Conservation (phyloP, 2,888 invertebrate genomes). For the Phymatocera aterrima region DNA sequence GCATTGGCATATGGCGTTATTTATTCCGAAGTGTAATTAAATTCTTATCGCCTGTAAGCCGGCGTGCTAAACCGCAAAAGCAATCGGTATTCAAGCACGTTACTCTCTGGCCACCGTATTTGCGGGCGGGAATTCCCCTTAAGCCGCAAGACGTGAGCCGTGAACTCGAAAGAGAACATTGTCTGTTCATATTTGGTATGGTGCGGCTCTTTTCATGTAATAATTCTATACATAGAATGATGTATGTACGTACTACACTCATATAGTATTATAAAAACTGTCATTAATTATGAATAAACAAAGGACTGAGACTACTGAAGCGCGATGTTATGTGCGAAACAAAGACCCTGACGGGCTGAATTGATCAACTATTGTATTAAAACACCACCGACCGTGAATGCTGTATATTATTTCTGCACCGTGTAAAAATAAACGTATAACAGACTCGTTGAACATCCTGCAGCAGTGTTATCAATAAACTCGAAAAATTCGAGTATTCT, state of each 20-base stretch:
- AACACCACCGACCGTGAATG: not conserved
- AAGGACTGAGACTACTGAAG: not conserved
- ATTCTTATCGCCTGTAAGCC: slow-evolving; percentile 9
- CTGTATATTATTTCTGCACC: not conserved
- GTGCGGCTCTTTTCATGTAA: not conserved
- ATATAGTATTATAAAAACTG: not conserved
- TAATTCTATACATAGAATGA: not conserved
- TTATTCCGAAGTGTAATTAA: not conserved
- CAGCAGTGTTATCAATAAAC: not conserved
- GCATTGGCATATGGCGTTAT: too few relatives aligned
- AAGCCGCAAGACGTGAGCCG: slow-evolving; percentile 24
- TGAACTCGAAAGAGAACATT: not conserved
- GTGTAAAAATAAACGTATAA: not conserved
- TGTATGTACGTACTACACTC: not conserved
- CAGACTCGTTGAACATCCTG: not conserved
- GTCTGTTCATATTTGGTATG: slow-evolving; percentile 29
- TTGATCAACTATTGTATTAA: not conserved
- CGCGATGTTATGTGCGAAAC: not conserved
- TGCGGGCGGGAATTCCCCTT: slow-evolving; percentile 12
- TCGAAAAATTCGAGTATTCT: not conserved
- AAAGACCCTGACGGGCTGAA: not conserved
- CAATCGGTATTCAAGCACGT: slow-evolving; percentile 33
- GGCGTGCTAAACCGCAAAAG: slow-evolving; percentile 18
- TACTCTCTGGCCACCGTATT: slow-evolving; percentile 12
- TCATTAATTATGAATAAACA: not conserved